A percentile compares a stretch with the other conserved stretches of the same genome.
These are phyloP conservation scores for Macrotus californicus DNA, from an alignment of 2,113 vertebrate genomes.

Conservation along the genomic window DNA sequence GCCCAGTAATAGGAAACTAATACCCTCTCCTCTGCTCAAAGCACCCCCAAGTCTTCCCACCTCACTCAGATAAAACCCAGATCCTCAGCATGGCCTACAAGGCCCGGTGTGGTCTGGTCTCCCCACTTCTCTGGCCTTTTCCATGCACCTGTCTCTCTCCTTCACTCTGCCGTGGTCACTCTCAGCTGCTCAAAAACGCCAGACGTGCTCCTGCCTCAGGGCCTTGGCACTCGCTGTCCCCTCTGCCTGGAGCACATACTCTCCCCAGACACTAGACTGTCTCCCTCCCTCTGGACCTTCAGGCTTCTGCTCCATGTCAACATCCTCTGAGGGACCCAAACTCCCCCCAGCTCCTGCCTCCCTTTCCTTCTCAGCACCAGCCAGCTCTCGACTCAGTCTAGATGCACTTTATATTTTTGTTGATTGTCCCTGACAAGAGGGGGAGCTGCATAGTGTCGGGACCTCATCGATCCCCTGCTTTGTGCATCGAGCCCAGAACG, in stretches of 20 bases:
- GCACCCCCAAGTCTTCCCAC: not conserved
- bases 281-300: not conserved
- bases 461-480: not conserved
- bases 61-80: not conserved
- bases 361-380: not conserved
- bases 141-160: not conserved
- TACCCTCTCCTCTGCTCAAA: not conserved
- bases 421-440: not conserved
- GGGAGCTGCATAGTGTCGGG: not conserved
- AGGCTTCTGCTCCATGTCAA: not conserved
- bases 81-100: not conserved
- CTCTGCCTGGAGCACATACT: not conserved
- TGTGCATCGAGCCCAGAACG: not conserved
- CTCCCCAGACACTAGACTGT: not conserved
- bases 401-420: not conserved
- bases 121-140: not conserved
- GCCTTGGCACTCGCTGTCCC: not conserved
- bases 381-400: not conserved
- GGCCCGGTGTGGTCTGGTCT: accelerated
- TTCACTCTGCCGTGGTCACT: not conserved
- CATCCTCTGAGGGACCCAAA: not conserved
- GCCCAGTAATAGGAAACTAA: not conserved
- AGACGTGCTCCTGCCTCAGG: not conserved
- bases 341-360: no score
- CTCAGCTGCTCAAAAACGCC: not conserved